Evolutionary conservation across 2,113 vertebrate species (phyloP).

Genomic region (Cinclus mexicanus): DNA sequence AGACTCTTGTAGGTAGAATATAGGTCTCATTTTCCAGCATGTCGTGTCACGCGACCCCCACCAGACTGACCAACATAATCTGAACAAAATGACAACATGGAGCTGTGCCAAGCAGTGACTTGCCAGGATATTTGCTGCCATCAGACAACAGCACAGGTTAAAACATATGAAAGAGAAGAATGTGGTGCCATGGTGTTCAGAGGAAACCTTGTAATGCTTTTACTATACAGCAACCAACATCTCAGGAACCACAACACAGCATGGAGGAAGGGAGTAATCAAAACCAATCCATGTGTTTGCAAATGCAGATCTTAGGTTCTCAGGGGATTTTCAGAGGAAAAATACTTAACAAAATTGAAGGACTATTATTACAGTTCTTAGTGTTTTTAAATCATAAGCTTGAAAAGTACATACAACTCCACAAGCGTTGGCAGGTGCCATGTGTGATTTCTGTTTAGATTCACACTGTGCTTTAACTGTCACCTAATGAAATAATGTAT

Average conservation of each 20-base stretch:
- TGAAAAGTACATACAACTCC: background rate
- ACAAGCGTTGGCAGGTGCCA: background rate
- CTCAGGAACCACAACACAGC: background rate
- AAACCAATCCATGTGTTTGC: background rate
- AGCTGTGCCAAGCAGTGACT: background rate
- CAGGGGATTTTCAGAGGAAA: background rate
- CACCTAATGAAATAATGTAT: constrained; percentile 34
- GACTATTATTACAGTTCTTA: background rate
- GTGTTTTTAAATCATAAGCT: background rate
- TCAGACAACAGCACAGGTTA: background rate
- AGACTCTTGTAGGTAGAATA: background rate
- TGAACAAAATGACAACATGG: background rate
- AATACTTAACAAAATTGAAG: background rate
- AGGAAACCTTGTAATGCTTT: background rate
- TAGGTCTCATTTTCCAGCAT: background rate
- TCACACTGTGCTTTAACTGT: constrained; percentile 37
- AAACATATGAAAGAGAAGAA: background rate
- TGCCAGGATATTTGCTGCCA: background rate
- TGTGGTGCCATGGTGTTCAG: background rate
- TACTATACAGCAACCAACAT: background rate
- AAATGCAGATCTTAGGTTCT: background rate
- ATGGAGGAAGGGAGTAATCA: background rate
- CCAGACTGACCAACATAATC: background rate
- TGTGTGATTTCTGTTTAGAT: constrained; percentile 41
- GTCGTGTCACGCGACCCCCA: background rate